phyloP scores from a whole-genome alignment of 1,140 invertebrate genomes.

The Drosophila pseudoobscura region DNA sequence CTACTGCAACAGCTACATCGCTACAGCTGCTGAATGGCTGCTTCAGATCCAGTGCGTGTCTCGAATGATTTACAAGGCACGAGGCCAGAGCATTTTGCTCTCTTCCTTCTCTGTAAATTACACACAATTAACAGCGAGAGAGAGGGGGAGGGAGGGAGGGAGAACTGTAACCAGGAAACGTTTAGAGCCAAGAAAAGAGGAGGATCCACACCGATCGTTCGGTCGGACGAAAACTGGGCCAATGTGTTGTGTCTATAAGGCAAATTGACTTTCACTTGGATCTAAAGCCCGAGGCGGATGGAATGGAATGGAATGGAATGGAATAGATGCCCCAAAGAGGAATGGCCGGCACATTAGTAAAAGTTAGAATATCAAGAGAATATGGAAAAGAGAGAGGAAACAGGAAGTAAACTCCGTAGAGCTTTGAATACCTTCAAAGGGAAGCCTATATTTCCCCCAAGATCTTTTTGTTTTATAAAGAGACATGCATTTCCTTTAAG shows the following conservation, averaged over 20 bases:
- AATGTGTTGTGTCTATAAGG: slow-evolving; percentile 55
- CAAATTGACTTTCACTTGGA: slow-evolving; percentile 59
- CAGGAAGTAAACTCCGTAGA: not conserved
- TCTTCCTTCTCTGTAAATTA: slow-evolving; percentile 22
- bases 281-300: slow-evolving; percentile 49
- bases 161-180: slow-evolving; percentile 43
- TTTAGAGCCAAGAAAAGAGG: slow-evolving; percentile 19
- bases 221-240: slow-evolving; percentile 46
- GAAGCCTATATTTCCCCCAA: no score
- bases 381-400: not conserved
- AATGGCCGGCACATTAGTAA: slow-evolving; percentile 9
- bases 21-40: not conserved
- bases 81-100: slow-evolving; percentile 16
- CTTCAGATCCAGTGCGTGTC: slow-evolving; percentile 29
- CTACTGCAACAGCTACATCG: no score
- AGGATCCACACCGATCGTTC: slow-evolving; percentile 11
- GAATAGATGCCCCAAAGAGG: slow-evolving; percentile 10
- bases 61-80: slow-evolving; percentile 25
- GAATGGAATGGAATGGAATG: slow-evolving; percentile 33
- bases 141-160: not conserved
- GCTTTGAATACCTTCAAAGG: no score
- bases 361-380: not conserved
- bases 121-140: slow-evolving; percentile 37
- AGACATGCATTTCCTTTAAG: no score
- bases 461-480: no score